Percentiles rank a stretch among this genome's conserved stretches.
phyloP scores from a whole-genome alignment of 2,888 invertebrate genomes.

The Leptarthrus brevirostris region DNA sequence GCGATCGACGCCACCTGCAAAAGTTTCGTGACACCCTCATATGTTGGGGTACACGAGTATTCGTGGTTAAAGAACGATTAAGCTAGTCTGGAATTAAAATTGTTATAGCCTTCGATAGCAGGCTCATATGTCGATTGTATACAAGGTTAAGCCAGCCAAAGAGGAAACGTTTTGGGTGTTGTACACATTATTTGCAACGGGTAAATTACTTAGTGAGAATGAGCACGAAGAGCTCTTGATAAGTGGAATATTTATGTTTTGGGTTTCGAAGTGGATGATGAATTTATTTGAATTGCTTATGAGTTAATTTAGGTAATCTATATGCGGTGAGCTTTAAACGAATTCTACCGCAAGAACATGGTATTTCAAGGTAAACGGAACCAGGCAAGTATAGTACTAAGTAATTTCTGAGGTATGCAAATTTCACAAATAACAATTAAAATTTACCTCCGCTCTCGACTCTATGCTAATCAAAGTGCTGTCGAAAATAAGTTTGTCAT shows the following conservation, averaged over 20 bases:
- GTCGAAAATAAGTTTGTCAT: no score
- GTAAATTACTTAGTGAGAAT: constrained; percentile 25
- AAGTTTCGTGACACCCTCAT: constrained; percentile 27
- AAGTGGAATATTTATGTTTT: constrained; percentile 31
- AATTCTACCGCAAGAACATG: neutral
- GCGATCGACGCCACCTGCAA: constrained; percentile 10
- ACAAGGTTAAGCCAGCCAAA: constrained; percentile 4
- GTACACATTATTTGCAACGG: constrained; percentile 32
- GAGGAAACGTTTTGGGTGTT: constrained; percentile 6
- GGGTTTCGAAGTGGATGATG: constrained; percentile 19
- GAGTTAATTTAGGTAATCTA: constrained; percentile 7
- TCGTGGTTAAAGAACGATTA: constrained; percentile 6
- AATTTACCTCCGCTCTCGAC: neutral
- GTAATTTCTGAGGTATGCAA: neutral
- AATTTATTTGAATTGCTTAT: constrained; percentile 48
- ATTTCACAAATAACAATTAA: neutral
- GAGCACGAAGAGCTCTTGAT: constrained; percentile 2
- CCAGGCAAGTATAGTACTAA: neutral
- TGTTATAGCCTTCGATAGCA: constrained; percentile 7
- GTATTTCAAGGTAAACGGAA: neutral
- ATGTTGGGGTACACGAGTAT: neutral
- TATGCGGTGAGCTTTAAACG: neutral
- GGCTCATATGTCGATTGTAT: constrained; percentile 28
- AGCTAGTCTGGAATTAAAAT: constrained; percentile 15
- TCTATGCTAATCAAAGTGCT: no score